Evolutionary conservation across 2,113 vertebrate species (phyloP).

Genomic region (Paralichthys olivaceus): DNA sequence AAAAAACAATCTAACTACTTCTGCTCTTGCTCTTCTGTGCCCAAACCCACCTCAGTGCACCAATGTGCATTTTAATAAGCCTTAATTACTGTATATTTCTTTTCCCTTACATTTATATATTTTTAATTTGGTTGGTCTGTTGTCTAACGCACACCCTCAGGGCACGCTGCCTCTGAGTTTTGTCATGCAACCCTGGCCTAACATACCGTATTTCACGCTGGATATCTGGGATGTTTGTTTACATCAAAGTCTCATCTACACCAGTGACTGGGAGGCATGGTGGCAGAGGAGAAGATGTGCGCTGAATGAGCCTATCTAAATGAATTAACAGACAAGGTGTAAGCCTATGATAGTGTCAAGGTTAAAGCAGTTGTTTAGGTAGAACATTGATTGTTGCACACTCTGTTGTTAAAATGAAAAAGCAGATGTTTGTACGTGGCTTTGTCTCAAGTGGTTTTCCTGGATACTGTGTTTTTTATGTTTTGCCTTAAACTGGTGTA

Average conservation of each 20-base stretch:
- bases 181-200: background rate
- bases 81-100: conserved; percentile 36
- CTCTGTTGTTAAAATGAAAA: conserved; percentile 24
- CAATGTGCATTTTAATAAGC: conserved; percentile 50
- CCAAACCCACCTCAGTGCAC: conserved; percentile 26
- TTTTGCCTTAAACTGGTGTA: conserved; percentile 45
- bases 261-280: conserved; percentile 27
- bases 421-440: conserved; percentile 31
- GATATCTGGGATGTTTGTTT: conserved; percentile 43
- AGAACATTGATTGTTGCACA: conserved; percentile 46
- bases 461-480: conserved; percentile 15
- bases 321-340: conserved; percentile 58
- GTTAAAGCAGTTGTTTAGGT: conserved; percentile 55
- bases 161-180: conserved; percentile 19
- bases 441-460: conserved; percentile 32
- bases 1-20: conserved; percentile 30
- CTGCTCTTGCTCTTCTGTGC: conserved; percentile 42
- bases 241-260: conserved; percentile 54
- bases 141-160: conserved; percentile 21
- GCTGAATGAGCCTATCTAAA: conserved; percentile 49
- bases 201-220: conserved; percentile 26
- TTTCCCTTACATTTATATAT: background rate
- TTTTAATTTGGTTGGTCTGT: conserved; percentile 26
- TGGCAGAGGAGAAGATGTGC: conserved; percentile 35
- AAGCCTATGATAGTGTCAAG: conserved; percentile 43